Base-by-base conservation (phyloP, 2,797 vertebrate genomes). In the Gadopsis bispinosus region DNA sequence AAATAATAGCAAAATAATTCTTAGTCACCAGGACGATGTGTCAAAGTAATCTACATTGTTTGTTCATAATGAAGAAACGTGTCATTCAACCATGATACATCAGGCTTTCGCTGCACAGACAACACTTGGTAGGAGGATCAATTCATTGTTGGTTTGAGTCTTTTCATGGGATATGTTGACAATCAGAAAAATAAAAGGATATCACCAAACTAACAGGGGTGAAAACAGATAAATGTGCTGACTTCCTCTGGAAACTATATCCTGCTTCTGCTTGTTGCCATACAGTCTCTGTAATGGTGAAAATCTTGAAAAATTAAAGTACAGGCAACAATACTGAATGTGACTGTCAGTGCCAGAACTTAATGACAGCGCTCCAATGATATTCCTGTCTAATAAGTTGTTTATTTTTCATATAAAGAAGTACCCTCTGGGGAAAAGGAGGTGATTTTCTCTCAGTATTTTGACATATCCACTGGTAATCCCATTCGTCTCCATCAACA, bases 381-480 rank as follows among this genome's bases (percentile, higher is more conserved):
- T 64, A 56, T 69, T 67, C 72, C 31, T 54, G 70, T 76, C 69
- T 83, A 75, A 82, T 62, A 85, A 60, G 33, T 69, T 75, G 50
- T 77, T 77, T 67, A 68, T 65, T 83, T 73, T 78, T 79, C 73
- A 75, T 39, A 37, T 78, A 77, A 53, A 50, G 43, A 48, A 76
- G 33, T 54, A 43, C 11, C 69, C 65, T 53, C 0, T 1, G 68
- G 76, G 50, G 1, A 48, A 79, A 58, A 59, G 4, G 65, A 37
- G 64, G 69, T 19, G 60, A 68, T 78, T 80, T 68, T 65, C 60
- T 68, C 51, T 61, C 45, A 58, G 58, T 69, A 39, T 73, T 70
- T 70, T 87, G 72, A 80, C 71, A 83, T 19, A 83, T 78, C 33
- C 58, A 61, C 65, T 76, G 59, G 22, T 65, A 72, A 86, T 82